Percentiles rank a stretch among this genome's conserved stretches.
These are phyloP conservation scores for Fabriciana adippe DNA, from an alignment of 2,888 invertebrate genomes.

Conservation along the genomic window DNA sequence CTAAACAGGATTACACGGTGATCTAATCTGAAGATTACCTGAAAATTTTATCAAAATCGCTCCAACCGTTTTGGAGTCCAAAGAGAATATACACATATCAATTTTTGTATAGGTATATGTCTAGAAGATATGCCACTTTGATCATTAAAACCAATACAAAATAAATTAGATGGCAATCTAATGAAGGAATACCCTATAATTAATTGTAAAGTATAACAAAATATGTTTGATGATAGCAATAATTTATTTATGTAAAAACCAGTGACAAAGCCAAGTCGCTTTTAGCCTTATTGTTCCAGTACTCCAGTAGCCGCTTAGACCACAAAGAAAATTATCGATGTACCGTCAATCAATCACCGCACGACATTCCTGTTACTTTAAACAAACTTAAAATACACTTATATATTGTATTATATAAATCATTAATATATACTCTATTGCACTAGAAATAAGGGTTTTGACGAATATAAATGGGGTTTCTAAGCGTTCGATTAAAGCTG, in stretches of 20 bases:
- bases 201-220: too few relatives aligned
- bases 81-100: too few relatives aligned
- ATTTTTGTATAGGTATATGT: too few relatives aligned
- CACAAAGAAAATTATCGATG: conserved; percentile 66
- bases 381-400: conserved; percentile 43
- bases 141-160: too few relatives aligned
- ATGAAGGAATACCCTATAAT: too few relatives aligned
- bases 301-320: conserved; percentile 61
- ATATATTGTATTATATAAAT: conserved; percentile 44
- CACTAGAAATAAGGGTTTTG: conserved; percentile 10
- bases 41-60: too few relatives aligned
- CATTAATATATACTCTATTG: conserved; percentile 32
- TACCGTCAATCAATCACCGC: conserved; percentile 63
- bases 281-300: conserved; percentile 27
- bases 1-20: too few relatives aligned
- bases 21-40: too few relatives aligned
- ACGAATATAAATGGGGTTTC: not conserved
- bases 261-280: conserved; percentile 5
- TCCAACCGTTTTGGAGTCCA: too few relatives aligned
- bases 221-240: too few relatives aligned
- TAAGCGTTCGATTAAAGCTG: conserved; percentile 23
- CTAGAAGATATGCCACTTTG: too few relatives aligned
- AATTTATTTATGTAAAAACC: not conserved
- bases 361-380: conserved; percentile 40
- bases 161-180: too few relatives aligned